Evolutionary conservation across 2,113 vertebrate species (phyloP).

Genomic region (Cromileptes altivelis): DNA sequence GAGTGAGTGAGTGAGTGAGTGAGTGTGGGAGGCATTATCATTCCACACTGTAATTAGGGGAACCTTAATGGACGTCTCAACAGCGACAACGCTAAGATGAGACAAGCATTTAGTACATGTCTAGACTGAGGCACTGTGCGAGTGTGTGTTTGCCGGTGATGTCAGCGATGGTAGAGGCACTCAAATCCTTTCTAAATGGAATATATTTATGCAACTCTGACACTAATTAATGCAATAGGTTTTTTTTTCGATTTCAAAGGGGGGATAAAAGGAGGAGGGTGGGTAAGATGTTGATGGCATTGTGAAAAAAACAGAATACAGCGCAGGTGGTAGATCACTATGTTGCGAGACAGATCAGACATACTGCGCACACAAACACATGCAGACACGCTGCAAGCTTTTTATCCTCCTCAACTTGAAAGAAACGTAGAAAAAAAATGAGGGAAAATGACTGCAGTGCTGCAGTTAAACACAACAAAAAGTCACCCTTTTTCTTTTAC

Average conservation of each 20-base stretch:
- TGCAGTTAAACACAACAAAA: not conserved
- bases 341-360: slow-evolving; percentile 13
- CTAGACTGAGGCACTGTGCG: slow-evolving; percentile 46
- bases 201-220: slow-evolving; percentile 34
- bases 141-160: slow-evolving; percentile 17
- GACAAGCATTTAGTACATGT: slow-evolving; percentile 65
- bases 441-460: not conserved
- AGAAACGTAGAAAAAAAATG: not conserved
- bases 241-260: slow-evolving; percentile 10
- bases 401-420: not conserved
- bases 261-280: not conserved
- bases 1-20: slow-evolving; percentile 24
- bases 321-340: slow-evolving; percentile 25
- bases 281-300: slow-evolving; percentile 6
- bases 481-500: not conserved
- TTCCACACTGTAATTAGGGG: slow-evolving; percentile 64
- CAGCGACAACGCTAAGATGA: slow-evolving; percentile 57
- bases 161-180: slow-evolving; percentile 16
- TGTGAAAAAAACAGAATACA: slow-evolving; percentile 15
- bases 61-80: slow-evolving; percentile 72
- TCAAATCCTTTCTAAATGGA: slow-evolving; percentile 34
- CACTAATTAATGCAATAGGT: slow-evolving; percentile 53
- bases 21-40: slow-evolving; percentile 60
- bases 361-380: not conserved
- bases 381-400: not conserved